Conservation (phyloP, 64 coral and sea anemone species). For the Catalaphyllia jardinei region DNA sequence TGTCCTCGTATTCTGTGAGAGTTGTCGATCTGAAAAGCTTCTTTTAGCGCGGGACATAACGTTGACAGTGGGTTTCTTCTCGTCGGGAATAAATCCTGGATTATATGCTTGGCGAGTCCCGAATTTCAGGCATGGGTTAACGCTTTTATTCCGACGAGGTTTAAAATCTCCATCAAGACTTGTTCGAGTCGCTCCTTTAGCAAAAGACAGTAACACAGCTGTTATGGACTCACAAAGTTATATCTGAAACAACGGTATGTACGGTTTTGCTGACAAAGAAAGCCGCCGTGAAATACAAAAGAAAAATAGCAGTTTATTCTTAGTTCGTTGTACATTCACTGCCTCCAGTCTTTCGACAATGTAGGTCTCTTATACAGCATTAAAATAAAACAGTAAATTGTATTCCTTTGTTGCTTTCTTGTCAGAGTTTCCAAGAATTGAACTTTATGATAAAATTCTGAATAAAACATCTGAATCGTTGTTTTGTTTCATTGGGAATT, state of each 20-base stretch:
- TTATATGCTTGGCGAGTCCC: slow-evolving; percentile 86
- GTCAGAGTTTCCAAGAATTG: neutral
- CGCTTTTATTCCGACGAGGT: slow-evolving; percentile 38
- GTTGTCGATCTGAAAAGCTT: slow-evolving; percentile 55
- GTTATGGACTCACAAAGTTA: neutral
- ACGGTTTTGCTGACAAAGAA: neutral
- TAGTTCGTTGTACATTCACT: neutral
- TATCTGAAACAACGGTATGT: neutral
- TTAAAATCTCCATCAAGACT: neutral
- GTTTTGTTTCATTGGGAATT: neutral
- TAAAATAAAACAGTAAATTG: neutral
- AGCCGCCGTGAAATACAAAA: neutral
- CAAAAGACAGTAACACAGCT: neutral
- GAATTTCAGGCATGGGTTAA: slow-evolving; percentile 61
- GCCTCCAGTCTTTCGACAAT: neutral
- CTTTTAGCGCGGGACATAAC: slow-evolving; percentile 74
- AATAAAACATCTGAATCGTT: no score
- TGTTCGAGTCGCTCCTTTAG: slow-evolving; percentile 10
- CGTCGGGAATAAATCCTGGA: slow-evolving; percentile 78
- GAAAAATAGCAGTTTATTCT: neutral
- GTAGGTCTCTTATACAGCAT: neutral
- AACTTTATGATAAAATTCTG: neutral
- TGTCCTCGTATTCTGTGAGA: slow-evolving; percentile 70
- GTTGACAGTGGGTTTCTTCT: slow-evolving; percentile 79
- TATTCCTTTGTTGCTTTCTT: neutral